phyloP scores from a whole-genome alignment of 2,888 invertebrate species.

The Drosophila neonasuta region DNA sequence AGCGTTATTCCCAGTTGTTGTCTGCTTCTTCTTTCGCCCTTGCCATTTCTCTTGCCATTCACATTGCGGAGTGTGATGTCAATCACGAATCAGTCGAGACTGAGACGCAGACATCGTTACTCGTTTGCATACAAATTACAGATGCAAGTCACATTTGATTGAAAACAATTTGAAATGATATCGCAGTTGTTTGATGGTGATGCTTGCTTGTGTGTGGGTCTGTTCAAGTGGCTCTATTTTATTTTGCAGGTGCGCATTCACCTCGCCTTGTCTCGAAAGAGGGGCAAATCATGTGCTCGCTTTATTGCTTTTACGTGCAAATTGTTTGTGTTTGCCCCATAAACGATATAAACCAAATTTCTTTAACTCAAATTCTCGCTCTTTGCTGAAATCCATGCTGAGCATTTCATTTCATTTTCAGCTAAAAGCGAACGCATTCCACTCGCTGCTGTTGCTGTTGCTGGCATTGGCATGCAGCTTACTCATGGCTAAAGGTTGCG shows the following conservation, averaged over 20 bases:
- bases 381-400: not conserved
- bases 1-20: constrained; percentile 43
- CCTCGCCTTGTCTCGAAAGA: constrained; percentile 22
- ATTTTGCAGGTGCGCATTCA: constrained; percentile 33
- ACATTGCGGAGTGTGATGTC: constrained; percentile 41
- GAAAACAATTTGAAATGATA: constrained; percentile 76
- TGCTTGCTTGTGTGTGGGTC: not conserved
- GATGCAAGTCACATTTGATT: constrained; percentile 77
- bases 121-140: constrained; percentile 75
- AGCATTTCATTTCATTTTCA: constrained; percentile 62
- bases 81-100: constrained; percentile 66
- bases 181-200: constrained; percentile 33
- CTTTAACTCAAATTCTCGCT: constrained; percentile 22
- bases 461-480: constrained; percentile 42
- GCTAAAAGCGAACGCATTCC: constrained; percentile 52
- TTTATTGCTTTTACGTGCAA: constrained; percentile 75
- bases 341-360: constrained; percentile 45
- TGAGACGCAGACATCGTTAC: constrained; percentile 36
- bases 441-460: not conserved
- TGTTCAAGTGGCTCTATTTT: constrained; percentile 50
- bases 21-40: not conserved
- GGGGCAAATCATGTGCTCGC: constrained; percentile 58
- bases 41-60: not conserved
- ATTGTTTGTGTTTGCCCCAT: constrained; percentile 66
- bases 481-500: not conserved